Evolutionary conservation across 2,797 vertebrate genomes (phyloP).

Genomic region (Leptodactylus fallax): DNA sequence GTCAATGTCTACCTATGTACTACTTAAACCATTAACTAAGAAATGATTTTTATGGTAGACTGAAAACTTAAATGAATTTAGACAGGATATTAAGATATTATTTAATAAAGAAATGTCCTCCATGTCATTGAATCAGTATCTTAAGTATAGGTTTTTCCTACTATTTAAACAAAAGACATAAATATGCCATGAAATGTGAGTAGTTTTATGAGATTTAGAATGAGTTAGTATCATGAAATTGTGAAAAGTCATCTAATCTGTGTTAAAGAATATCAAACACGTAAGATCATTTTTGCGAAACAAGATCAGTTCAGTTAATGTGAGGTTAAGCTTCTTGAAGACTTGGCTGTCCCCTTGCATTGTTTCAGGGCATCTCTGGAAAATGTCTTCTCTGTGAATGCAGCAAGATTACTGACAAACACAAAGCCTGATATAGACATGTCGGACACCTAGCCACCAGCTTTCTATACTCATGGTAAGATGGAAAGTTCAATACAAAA

Average conservation of each 20-base stretch:
- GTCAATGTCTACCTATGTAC: neutral
- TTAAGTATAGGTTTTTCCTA: no score
- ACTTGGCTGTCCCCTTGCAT: constrained; percentile 47
- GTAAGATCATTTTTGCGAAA: neutral
- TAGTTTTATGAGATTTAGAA: neutral
- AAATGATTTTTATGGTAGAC: no score
- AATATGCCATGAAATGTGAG: neutral
- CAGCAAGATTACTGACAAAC: constrained; percentile 38
- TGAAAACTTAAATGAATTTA: neutral
- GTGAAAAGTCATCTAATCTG: neutral
- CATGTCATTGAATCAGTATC: neutral
- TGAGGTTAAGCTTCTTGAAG: constrained; percentile 25
- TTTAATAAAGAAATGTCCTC: neutral
- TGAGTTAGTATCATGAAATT: neutral
- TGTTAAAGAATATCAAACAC: neutral
- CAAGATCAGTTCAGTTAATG: neutral
- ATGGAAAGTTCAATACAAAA: neutral
- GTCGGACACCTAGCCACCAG: constrained; percentile 28
- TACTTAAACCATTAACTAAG: neutral
- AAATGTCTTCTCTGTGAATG: constrained; percentile 35
- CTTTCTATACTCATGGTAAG: constrained; percentile 22
- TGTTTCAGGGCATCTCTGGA: constrained; percentile 58
- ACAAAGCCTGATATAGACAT: constrained; percentile 53
- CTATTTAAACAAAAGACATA: neutral
- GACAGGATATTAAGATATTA: neutral